Base-by-base conservation (phyloP, 2,797 vertebrate species). In the Helicolenus hilgendorfi region DNA sequence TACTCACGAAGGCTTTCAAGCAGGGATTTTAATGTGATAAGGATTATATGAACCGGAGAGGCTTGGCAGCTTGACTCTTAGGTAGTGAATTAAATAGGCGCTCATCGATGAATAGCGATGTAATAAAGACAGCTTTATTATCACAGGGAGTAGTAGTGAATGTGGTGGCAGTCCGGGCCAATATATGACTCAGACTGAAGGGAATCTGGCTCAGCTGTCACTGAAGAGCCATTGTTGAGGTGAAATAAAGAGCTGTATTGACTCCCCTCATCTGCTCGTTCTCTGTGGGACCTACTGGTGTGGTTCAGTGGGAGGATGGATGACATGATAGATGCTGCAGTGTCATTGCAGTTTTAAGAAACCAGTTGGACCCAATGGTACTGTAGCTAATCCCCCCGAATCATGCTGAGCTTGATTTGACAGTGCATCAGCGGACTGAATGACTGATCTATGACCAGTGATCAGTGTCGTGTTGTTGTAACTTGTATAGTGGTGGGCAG, bases 201-300 rank as follows among this genome's bases (percentile, higher is more conserved):
- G 89, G 94, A 96, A 93, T 95, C 83, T 45, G 73, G 86, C 83
- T 91, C 68, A 35, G 82, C 86, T 93, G 93, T 94, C 92, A 95
- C 92, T 96, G 91, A 93, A 74, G 93, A 89, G 84, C 88, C 80
- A 93, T 95, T 97, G 96, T 96, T 93, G 65, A 77, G 77, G 87
- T 31, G 84, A 85, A 94, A 96, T 91, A 96, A 96, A 96, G 92
- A 93, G 82, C 75, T 68, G 90, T 72, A 95, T 95, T 95, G 88
- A 97, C 88, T 95, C 83, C 29, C 18, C 80, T 94, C 91, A 91
- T 93, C 92, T 92, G 92, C 79, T 90, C 24, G 36, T 55, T 81
- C 87, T 91, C 92, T 58, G 7, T 62, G 85, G 90, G 86, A 85
- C 80, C 72, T 68, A 53, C 53, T 86, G 83, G 64, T 83, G 89